These are phyloP conservation scores for Trichogramma pretiosum DNA, from an alignment of 1,140 invertebrate genomes.

Conservation along the genomic window DNA sequence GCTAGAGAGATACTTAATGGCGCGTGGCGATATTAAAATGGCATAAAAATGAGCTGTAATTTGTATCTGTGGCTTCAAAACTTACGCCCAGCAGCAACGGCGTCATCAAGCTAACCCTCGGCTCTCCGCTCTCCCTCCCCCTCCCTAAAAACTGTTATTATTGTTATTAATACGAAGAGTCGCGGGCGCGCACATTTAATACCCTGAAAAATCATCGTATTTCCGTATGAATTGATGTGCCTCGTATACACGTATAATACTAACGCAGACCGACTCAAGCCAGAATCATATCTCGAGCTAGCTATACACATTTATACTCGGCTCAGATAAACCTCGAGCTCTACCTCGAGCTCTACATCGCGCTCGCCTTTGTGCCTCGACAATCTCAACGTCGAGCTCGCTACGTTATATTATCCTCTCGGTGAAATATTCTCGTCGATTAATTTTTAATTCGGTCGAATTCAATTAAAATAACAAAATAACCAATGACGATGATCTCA, in stretches of 20 bases:
- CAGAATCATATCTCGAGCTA: constrained; percentile 12
- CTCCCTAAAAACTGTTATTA: constrained; percentile 17
- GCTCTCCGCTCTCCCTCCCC: constrained; percentile 1
- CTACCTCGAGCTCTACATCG: too few species aligned
- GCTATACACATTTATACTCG: constrained; percentile 14
- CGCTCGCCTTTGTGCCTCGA: too few species aligned
- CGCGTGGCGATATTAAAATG: constrained; percentile 46
- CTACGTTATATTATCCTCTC: too few species aligned
- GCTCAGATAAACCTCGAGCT: constrained; percentile 9
- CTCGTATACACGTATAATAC: too few species aligned
- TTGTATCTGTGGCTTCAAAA: constrained; percentile 43
- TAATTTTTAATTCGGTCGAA: too few species aligned
- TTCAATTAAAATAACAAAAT: too few species aligned
- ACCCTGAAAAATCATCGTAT: constrained; percentile 33
- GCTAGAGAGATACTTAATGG: constrained; percentile 44
- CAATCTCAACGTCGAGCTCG: too few species aligned
- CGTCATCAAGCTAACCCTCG: constrained; percentile 9
- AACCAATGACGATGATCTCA: too few species aligned
- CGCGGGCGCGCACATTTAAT: constrained; percentile 29
- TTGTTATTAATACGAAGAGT: constrained; percentile 40
- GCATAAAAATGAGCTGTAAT: constrained; percentile 47
- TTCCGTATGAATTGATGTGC: constrained; percentile 27
- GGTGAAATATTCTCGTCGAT: too few species aligned
- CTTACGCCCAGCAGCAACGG: constrained; percentile 16
- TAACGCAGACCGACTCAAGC: too few species aligned